Evolutionary conservation across 2,113 vertebrate genomes (phyloP).

Genomic region (Marmota monax): DNA sequence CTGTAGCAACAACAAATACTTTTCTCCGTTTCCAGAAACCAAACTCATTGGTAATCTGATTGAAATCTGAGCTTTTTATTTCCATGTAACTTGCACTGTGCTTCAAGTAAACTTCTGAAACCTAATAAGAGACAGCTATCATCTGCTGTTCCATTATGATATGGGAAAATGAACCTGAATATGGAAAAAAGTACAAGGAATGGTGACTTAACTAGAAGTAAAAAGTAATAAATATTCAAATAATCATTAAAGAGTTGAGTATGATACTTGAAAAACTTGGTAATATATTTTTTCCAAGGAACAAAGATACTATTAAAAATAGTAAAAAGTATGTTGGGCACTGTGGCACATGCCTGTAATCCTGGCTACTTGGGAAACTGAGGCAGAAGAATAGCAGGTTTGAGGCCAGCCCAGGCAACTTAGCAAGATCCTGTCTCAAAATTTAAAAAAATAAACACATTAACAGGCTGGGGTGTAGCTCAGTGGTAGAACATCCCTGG

Average conservation of each 20-base stretch:
- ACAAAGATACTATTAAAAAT: constrained; percentile 40
- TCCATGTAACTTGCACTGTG: background rate
- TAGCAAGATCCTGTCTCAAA: no score
- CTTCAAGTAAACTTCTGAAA: constrained; percentile 48
- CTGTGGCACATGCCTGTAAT: no score
- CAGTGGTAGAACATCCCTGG: no score
- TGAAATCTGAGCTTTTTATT: constrained; percentile 51
- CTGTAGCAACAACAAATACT: background rate
- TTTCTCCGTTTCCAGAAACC: constrained; percentile 35
- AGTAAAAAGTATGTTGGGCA: background rate
- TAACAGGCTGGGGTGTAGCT: no score
- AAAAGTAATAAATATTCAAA: constrained; percentile 51
- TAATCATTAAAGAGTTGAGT: constrained; percentile 29
- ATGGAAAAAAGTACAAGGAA: background rate
- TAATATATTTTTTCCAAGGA: background rate
- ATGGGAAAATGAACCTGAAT: background rate
- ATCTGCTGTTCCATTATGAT: background rate
- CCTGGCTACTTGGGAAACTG: no score
- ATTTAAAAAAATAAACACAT: background rate
- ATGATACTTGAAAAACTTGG: background rate
- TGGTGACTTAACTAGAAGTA: background rate
- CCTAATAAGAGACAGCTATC: background rate
- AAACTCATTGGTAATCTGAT: constrained; percentile 20
- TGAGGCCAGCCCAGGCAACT: no score
- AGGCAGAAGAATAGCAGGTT: no score